Evolutionary conservation across 2,113 vertebrate genomes (phyloP), one percentile per base, ranked within the genome.

Genomic region (Hippocampus guttulatus): DNA sequence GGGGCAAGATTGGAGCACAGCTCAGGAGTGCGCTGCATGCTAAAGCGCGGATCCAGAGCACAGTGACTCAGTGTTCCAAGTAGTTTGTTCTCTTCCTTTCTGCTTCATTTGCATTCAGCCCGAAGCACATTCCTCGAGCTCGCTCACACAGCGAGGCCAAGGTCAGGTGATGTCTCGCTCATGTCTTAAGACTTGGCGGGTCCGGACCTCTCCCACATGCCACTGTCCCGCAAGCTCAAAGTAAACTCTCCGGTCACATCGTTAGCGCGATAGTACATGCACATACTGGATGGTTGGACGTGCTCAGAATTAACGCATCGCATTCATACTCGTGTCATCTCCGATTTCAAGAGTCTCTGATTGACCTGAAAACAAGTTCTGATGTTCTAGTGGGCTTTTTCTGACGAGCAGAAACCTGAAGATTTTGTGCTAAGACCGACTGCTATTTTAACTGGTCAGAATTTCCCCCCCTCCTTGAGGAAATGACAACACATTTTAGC

Each of bases 111-210:
- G 78, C 79, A 91, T 91, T 89, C 86, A 83, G 68, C 27, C 73
- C n/a, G 68, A 67, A 75, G 64, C 61, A 8, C 64, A 69, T 69
- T 77, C 60, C 58, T 75, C 75, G 78, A 80, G 75, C 72, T 43
- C 33, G 54, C 81, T 82, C 81, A 70, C 75, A 79, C 57, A 40
- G 63, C 8, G 25, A 79, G 87, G 77, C 84, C 86, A 90, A 89
- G 90, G 88, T 88, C 85, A 79, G 77, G 80, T 60, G 70, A 85
- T 80, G 84, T 87, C 86, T 82, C 74, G 86, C 83, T 86, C 81
- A 76, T 80, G 79, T 80, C 74, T 80, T 67, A 77, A 80, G 77
- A 83, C 80, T 84, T 86, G 67, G 73, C 79, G 70, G 75, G 79
- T 83, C 67, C 75, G 52, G 69, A 54, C 62, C 47, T 61, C 81